Base-by-base conservation (phyloP, 2,888 invertebrate genomes). In the Molorchus minor region DNA sequence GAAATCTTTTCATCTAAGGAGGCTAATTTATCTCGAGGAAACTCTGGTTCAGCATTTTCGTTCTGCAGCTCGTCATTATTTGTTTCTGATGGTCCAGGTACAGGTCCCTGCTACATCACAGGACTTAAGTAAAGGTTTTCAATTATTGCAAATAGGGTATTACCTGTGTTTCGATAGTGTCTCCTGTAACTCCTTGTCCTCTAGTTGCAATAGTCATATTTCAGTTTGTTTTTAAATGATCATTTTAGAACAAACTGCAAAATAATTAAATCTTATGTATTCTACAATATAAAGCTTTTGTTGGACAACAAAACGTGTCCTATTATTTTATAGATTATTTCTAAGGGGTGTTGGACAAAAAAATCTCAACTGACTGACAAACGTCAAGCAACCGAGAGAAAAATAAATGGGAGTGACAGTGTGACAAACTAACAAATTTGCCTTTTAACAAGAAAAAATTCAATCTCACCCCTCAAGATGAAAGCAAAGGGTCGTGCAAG, bases 1-100 rank as follows among this genome's bases (percentile, higher is more conserved):
- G 95, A 95, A 79, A 98, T 96, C 87, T 97, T 97, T 80, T 96
- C 96, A 83, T 97, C 96, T 73, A 98, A 84, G 72, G 91, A 89
- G 70, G 90, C 88, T 78, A 98, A 83, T 81, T 96, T 94, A 46
- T 89, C 88, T 76, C 90, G 86, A 64, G 97, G 97, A 86, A 97
- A 98, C 67, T 87, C 87, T 12, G 87, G 87, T 71, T 87, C 87
- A n/a, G 73, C 70, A 46, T 77, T 78, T 58, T 83, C 82, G 62
- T 82, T 78, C 63, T 74, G 72, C 29, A 70, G 30, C 55, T 75
- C 74, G 54, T 75, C 72, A 13, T 53, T 61, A 65, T 60, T 71
- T 56, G 60, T 56, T 30, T 71, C 72, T 17, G 76, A 71, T 20
- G 75, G 70, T 29, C 74, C 76, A 38, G 76, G 65, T 64, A 68